Evolutionary conservation across 1,140 invertebrate genomes (phyloP), one percentile per base, ranked within the genome.

Genomic region (Laupala kohalensis): DNA sequence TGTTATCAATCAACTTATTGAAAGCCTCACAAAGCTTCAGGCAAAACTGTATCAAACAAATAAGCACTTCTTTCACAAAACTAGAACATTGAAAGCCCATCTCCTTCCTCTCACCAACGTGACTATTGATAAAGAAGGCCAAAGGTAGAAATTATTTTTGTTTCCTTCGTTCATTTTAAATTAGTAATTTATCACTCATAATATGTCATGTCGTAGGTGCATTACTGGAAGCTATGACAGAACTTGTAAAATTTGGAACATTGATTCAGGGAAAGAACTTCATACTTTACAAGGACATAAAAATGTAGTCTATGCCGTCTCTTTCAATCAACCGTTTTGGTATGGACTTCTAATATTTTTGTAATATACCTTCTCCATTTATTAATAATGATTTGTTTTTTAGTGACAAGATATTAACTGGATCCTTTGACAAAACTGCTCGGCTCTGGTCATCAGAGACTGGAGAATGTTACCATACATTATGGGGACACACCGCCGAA

Each of bases 181-280:
- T 65, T 25, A 65, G 9, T 19, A 65, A 65, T 65, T 9, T 19
- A 5, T 65, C 13, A 23, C 23, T 65, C 9, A 23, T 24, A 23
- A 68, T 68, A 68, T 2, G 27, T 4, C 24, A 23, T 73, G 71
- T 78, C 77, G 25, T 77, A 92, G 90, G 78, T 92, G 90, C 80
- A 79, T 92, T 68, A 90, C 91, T 1, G 91, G 90, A 67, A 93
- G 91, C 79, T 93, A 93, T 78, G 91, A 94, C 79, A 81, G 91
- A 76, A 93, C 91, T n/a, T 92, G 91, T 80, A 92, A 91, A 79
- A 82, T 93, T 72, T 92, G 92, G 88, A 86, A 91, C 78, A 87
- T 90, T 73, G 86, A 88, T 69, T 84, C 84, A n/a, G 90, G 90
- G 30, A 82, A 83, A 69, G 89, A 92, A 77, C 78, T 89, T 74